Conservation (phyloP, 2,888 invertebrate species). For the Taenaris catops region DNA sequence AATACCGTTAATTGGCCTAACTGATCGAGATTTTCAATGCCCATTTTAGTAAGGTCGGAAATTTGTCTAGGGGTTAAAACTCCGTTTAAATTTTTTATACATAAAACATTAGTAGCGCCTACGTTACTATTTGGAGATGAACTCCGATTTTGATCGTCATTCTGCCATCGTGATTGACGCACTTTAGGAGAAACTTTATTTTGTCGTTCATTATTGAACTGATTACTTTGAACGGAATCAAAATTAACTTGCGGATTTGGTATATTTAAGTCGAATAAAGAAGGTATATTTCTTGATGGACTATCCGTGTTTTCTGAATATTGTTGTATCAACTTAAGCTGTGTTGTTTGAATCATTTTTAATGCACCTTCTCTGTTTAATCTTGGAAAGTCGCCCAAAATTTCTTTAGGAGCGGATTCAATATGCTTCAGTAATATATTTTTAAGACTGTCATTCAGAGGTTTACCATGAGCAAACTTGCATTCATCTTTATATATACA, state of each 20-base stretch:
- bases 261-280: slow-evolving; percentile 69
- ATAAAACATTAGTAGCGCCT: slow-evolving; percentile 60
- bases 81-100: slow-evolving; percentile 78
- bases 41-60: slow-evolving; percentile 78
- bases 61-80: slow-evolving; percentile 79
- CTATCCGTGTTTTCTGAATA: slow-evolving; percentile 48
- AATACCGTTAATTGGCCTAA: slow-evolving; percentile 80
- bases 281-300: slow-evolving; percentile 60
- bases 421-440: slow-evolving; percentile 86
- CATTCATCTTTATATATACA: slow-evolving; percentile 92
- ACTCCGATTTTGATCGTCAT: slow-evolving; percentile 52
- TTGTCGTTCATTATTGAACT: slow-evolving; percentile 53
- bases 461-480: slow-evolving; percentile 95
- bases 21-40: slow-evolving; percentile 81
- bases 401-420: slow-evolving; percentile 94
- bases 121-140: slow-evolving; percentile 45
- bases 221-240: slow-evolving; percentile 44
- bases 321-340: slow-evolving; percentile 64
- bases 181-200: slow-evolving; percentile 66
- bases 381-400: slow-evolving; percentile 93
- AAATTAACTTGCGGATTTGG: slow-evolving; percentile 52
- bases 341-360: slow-evolving; percentile 73
- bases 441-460: slow-evolving; percentile 89
- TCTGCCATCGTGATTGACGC: slow-evolving; percentile 73
- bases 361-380: slow-evolving; percentile 88